Conservation (phyloP, 2,113 vertebrate genomes). For the Sula dactylatra region DNA sequence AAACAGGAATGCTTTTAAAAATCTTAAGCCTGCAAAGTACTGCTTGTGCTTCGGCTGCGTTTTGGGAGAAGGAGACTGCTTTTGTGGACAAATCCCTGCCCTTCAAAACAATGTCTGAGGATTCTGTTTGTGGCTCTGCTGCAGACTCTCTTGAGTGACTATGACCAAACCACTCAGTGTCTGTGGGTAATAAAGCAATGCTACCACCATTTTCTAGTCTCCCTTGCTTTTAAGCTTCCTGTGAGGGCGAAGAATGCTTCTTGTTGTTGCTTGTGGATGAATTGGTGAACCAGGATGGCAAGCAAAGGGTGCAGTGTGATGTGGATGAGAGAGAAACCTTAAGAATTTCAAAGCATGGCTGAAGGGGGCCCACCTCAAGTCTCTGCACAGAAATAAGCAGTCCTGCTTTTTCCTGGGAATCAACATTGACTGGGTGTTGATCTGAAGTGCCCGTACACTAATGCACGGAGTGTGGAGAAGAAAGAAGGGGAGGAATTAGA, state of each 20-base stretch:
- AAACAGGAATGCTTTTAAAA: neutral
- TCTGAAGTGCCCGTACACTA: neutral
- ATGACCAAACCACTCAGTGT: neutral
- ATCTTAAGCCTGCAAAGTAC: neutral
- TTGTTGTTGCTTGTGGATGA: neutral
- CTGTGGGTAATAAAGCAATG: neutral
- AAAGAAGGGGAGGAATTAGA: neutral
- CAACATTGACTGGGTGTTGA: accelerated
- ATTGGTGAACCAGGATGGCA: accelerated
- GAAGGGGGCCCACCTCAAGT: too few relatives aligned
- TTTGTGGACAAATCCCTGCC: neutral
- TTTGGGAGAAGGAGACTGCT: neutral
- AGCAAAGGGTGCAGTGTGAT: neutral
- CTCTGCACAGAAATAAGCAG: neutral
- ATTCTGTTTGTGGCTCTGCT: neutral
- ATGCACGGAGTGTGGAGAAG: neutral
- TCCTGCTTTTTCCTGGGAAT: neutral
- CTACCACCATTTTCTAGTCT: neutral
- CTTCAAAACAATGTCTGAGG: neutral
- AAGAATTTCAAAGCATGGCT: accelerated
- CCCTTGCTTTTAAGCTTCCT: neutral
- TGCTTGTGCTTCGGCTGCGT: neutral
- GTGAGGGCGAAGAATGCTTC: neutral
- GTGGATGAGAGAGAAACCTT: neutral
- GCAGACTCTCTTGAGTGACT: neutral